Evolutionary conservation across 2,113 vertebrate species (phyloP).

Genomic region (Aldabrachelys gigantea): DNA sequence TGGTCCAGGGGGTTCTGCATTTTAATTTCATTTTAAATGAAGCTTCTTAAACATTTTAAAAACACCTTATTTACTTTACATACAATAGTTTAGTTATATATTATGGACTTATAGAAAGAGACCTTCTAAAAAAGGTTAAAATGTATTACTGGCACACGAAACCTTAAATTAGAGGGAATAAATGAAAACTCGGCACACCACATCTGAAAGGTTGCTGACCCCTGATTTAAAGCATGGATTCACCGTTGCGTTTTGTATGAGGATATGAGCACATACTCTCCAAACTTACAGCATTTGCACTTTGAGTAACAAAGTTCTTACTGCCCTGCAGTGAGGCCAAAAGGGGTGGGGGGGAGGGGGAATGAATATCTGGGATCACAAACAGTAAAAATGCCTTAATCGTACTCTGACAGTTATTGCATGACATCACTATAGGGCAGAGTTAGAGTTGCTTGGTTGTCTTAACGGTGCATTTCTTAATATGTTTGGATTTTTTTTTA

Average conservation of each 20-base stretch:
- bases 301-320: neutral
- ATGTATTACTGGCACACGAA: too few species aligned
- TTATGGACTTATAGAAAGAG: too few species aligned
- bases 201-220: too few species aligned
- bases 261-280: neutral
- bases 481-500: neutral
- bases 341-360: neutral
- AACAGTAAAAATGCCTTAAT: neutral
- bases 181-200: too few species aligned
- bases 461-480: neutral
- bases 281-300: neutral
- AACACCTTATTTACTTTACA: too few species aligned
- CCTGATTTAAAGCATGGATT: neutral
- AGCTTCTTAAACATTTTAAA: too few species aligned
- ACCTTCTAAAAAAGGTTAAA: too few species aligned
- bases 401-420: neutral
- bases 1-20: too few species aligned
- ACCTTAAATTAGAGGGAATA: too few species aligned
- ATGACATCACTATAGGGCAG: neutral
- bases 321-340: neutral
- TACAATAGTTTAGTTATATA: too few species aligned
- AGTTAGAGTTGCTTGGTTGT: neutral
- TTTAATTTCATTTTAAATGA: too few species aligned
- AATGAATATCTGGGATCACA: neutral
- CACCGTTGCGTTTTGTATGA: neutral